phyloP scores from a whole-genome alignment of 2,888 invertebrate species.

The Pyralis farinalis region DNA sequence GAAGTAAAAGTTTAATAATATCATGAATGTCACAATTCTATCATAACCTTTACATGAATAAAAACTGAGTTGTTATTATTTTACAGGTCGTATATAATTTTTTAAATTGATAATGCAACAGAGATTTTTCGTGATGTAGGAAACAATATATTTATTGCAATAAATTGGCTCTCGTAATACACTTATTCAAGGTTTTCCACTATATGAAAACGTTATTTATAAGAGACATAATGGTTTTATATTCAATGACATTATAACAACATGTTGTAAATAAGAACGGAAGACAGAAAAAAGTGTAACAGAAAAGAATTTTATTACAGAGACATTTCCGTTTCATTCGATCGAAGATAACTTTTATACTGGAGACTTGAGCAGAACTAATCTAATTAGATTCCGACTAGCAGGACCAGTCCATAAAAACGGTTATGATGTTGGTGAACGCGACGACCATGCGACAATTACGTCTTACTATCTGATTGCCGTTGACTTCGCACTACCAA shows the following conservation, averaged over 20 bases:
- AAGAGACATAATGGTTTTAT: conserved; percentile 18
- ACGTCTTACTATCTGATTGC: conserved; percentile 41
- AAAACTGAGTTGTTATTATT: not conserved
- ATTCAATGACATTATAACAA: conserved; percentile 45
- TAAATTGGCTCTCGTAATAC: not conserved
- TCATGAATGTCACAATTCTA: not conserved
- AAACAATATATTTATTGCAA: not conserved
- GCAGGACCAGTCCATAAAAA: conserved; percentile 50
- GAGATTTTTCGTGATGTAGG: not conserved
- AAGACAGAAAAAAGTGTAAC: conserved; percentile 52
- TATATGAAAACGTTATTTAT: conserved; percentile 6
- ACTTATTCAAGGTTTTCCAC: not conserved
- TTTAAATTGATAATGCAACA: not conserved
- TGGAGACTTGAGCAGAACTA: conserved; percentile 43
- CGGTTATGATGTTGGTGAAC: conserved; percentile 43
- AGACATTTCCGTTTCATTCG: conserved; percentile 58
- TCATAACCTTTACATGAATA: not conserved
- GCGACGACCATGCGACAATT: conserved; percentile 42
- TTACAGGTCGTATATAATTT: not conserved
- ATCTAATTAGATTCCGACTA: conserved; percentile 59
- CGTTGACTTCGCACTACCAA: conserved; percentile 22
- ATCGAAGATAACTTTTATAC: conserved; percentile 56
- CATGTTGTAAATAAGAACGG: conserved; percentile 51
- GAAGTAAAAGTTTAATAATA: not conserved
- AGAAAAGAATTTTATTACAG: conserved; percentile 59